These are phyloP conservation scores for Branchinecta sandiegonensis DNA, from an alignment of 2,888 invertebrate genomes.

Conservation along the genomic window DNA sequence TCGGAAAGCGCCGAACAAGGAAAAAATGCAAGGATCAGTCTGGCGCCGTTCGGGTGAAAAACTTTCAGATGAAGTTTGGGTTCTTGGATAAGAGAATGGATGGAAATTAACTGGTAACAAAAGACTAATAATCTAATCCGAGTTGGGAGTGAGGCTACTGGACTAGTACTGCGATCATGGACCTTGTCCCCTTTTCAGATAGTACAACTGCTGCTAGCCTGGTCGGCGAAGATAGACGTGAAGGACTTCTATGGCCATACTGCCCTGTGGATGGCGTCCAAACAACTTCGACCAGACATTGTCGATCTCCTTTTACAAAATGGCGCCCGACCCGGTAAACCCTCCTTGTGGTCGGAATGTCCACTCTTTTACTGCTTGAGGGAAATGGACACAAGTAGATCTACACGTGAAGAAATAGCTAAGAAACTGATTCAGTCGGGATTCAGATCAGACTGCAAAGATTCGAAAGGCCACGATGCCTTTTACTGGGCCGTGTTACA, in stretches of 20 bases:
- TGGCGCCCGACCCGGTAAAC: not conserved
- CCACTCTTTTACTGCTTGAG: not conserved
- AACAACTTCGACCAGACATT: not conserved
- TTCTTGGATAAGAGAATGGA: too few relatives aligned
- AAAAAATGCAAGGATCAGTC: too few relatives aligned
- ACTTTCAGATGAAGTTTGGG: too few relatives aligned
- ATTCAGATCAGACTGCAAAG: slow-evolving; percentile 2
- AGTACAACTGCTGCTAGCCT: slow-evolving; percentile 18
- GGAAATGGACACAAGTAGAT: not conserved
- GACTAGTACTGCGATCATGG: too few relatives aligned
- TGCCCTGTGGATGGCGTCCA: slow-evolving; percentile 17
- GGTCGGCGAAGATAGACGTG: slow-evolving; percentile 17
- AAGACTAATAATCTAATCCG: too few relatives aligned
- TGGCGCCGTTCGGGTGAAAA: too few relatives aligned
- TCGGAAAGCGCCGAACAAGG: too few relatives aligned
- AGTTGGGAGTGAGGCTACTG: too few relatives aligned
- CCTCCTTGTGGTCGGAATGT: not conserved
- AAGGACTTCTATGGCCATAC: slow-evolving; percentile 22
- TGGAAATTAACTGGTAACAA: too few relatives aligned
- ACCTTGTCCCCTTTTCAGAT: slow-evolving; percentile 14
- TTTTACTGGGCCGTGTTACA: slow-evolving; percentile 8
- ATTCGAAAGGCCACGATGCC: not conserved
- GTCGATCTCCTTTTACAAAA: slow-evolving; percentile 2
- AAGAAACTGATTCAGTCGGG: not conserved
- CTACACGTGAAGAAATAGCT: not conserved